phyloP scores from a whole-genome alignment of 2,113 vertebrate genomes.

The Aspiorhynchus laticeps region DNA sequence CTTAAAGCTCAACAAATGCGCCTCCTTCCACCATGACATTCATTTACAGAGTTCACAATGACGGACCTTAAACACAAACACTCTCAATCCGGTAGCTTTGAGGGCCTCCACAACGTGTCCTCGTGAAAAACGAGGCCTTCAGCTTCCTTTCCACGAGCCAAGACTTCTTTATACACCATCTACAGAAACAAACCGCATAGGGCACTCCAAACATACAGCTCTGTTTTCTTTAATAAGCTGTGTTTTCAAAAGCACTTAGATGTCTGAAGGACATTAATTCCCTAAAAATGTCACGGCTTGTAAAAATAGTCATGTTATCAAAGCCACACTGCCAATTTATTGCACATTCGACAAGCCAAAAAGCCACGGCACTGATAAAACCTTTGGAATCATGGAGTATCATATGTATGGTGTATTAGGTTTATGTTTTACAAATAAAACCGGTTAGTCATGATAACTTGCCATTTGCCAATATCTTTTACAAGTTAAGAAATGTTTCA shows the following conservation, averaged over 20 bases:
- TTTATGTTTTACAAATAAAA: slow-evolving; percentile 10
- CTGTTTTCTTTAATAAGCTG: slow-evolving; percentile 77
- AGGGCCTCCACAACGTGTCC: slow-evolving; percentile 66
- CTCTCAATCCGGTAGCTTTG: slow-evolving; percentile 65
- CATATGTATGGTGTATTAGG: not conserved
- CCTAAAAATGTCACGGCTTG: slow-evolving; percentile 50
- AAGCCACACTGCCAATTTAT: slow-evolving; percentile 53
- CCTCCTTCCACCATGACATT: slow-evolving; percentile 68
- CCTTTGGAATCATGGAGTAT: slow-evolving; percentile 12
- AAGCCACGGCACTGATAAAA: not conserved
- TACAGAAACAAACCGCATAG: slow-evolving; percentile 59
- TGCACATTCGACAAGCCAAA: slow-evolving; percentile 31
- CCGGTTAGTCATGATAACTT: not conserved
- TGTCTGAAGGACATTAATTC: slow-evolving; percentile 62
- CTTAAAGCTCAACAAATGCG: slow-evolving; percentile 63
- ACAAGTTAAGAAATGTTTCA: slow-evolving; percentile 38
- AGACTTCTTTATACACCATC: slow-evolving; percentile 64
- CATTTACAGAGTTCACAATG: slow-evolving; percentile 74
- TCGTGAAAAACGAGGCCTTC: slow-evolving; percentile 69
- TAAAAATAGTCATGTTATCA: slow-evolving; percentile 57
- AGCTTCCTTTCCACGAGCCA: slow-evolving; percentile 58
- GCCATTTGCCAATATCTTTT: slow-evolving; percentile 34
- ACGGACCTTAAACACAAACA: slow-evolving; percentile 66
- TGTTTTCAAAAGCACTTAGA: slow-evolving; percentile 69
- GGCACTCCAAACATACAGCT: slow-evolving; percentile 70